Evolutionary conservation across 2,113 vertebrate species (phyloP).

Genomic region (Nycticorax nycticorax): DNA sequence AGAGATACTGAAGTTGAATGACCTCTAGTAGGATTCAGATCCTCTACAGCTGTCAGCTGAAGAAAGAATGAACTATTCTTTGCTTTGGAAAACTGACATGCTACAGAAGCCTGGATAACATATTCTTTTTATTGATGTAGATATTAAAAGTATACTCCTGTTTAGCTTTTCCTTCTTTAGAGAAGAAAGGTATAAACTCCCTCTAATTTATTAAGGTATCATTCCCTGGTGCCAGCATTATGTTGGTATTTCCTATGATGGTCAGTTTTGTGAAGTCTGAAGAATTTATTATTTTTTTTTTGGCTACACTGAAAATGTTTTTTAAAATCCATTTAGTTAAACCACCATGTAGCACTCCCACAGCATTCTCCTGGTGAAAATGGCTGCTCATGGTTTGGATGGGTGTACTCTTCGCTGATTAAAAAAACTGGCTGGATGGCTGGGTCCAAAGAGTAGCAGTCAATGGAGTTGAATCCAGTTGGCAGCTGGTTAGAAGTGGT

Average conservation of each 20-base stretch:
- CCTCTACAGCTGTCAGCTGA: neutral
- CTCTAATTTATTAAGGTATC: neutral
- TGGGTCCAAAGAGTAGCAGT: neutral
- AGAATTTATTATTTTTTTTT: neutral
- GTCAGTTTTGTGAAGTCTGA: neutral
- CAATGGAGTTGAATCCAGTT: neutral
- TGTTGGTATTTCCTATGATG: neutral
- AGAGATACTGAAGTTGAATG: neutral
- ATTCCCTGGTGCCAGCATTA: neutral
- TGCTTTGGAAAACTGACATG: neutral
- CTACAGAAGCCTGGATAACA: neutral
- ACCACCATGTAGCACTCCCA: neutral
- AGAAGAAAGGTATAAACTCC: neutral
- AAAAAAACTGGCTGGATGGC: neutral
- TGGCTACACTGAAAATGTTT: neutral
- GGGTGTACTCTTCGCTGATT: fast-evolving
- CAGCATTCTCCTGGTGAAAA: neutral
- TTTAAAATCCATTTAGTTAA: neutral
- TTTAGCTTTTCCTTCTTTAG: neutral
- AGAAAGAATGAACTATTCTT: neutral
- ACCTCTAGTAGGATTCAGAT: neutral
- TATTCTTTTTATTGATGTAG: neutral
- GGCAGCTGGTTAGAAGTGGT: too few relatives aligned
- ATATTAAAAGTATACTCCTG: neutral
- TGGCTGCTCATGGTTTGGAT: neutral